These are phyloP conservation scores for Phthorimaea operculella DNA, from an alignment of 1,140 invertebrate species.

Conservation along the genomic window DNA sequence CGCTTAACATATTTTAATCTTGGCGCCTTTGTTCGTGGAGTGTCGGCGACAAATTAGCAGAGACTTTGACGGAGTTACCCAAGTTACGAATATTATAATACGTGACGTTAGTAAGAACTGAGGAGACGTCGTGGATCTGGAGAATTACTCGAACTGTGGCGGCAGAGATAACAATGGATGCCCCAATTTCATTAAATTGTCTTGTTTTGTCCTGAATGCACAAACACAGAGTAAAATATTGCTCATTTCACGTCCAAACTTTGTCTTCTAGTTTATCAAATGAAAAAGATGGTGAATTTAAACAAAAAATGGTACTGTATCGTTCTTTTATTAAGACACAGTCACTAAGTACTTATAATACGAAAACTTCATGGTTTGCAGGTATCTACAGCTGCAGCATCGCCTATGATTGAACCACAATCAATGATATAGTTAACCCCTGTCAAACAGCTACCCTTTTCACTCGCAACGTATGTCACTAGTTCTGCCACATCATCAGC, in stretches of 20 bases:
- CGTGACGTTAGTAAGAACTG: background rate
- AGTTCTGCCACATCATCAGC: slow-evolving; percentile 40
- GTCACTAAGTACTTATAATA: no score
- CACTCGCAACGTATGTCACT: slow-evolving; percentile 41
- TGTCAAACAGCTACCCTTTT: slow-evolving; percentile 38
- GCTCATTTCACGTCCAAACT: no score
- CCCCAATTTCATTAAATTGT: no score
- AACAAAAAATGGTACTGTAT: no score
- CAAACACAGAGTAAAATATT: no score
- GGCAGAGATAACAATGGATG: no score
- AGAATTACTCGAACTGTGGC: no score
- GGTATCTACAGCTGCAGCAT: background rate
- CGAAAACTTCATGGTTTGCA: no score
- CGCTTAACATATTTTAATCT: slow-evolving; percentile 45
- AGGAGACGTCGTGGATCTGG: background rate
- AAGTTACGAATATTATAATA: slow-evolving; percentile 9
- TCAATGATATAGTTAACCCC: slow-evolving; percentile 39
- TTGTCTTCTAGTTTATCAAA: no score
- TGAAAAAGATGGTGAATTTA: no score
- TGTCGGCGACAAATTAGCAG: slow-evolving; percentile 25
- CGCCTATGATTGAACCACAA: slow-evolving; percentile 33
- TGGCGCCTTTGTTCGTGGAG: slow-evolving; percentile 28
- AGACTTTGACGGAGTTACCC: slow-evolving; percentile 27
- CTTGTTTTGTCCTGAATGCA: no score
- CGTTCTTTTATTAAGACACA: no score